phyloP scores from a whole-genome alignment of 92 coral and sea anemone species.

The Palythoa grandiflora region DNA sequence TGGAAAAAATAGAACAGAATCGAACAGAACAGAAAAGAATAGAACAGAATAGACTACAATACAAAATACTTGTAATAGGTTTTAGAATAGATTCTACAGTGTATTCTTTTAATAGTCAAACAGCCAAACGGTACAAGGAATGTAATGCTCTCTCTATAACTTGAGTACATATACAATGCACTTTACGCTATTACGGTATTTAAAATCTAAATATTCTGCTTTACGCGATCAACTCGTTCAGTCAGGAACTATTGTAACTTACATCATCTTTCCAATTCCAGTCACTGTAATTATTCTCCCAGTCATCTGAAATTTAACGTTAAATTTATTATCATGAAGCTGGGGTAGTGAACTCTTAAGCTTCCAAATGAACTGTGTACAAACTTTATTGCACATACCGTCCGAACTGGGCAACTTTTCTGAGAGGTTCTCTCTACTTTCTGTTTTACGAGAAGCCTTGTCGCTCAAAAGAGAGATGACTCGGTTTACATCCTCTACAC shows the following conservation, averaged over 20 bases:
- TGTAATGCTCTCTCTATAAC: too few species aligned
- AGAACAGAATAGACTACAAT: background rate
- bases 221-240: too few species aligned
- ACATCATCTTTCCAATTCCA: slow-evolving; percentile 82
- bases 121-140: background rate
- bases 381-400: background rate
- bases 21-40: background rate
- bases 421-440: slow-evolving; percentile 54
- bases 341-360: background rate
- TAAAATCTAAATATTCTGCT: background rate
- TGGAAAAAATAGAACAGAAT: background rate
- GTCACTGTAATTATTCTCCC: slow-evolving; percentile 68
- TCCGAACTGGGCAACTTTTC: slow-evolving; percentile 30
- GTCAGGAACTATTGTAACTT: background rate
- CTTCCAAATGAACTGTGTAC: background rate
- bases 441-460: slow-evolving; percentile 15
- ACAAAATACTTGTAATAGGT: background rate
- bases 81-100: background rate
- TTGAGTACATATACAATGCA: too few species aligned
- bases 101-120: background rate
- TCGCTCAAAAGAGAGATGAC: slow-evolving; percentile 81
- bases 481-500: slow-evolving; percentile 85
- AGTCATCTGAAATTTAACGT: slow-evolving; percentile 58
- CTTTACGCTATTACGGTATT: too few species aligned
- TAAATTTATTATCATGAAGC: background rate